These are phyloP conservation scores for Chrysomela aeneicollis DNA, from an alignment of 2,888 invertebrate genomes.

Conservation along the genomic window DNA sequence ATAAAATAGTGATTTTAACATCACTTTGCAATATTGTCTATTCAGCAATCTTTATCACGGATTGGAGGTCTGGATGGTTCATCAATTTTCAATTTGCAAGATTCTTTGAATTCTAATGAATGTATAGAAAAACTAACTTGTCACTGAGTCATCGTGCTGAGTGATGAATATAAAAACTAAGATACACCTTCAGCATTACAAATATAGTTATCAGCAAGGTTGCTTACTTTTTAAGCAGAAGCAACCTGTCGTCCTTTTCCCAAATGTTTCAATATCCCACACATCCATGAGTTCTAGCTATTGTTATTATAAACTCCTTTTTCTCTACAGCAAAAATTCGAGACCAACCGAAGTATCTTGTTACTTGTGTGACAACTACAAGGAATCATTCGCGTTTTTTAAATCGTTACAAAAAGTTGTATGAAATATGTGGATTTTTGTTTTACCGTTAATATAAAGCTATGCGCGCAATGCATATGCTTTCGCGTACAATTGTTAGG, in stretches of 20 bases:
- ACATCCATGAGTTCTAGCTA: conserved; percentile 3
- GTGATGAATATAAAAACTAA: conserved; percentile 14
- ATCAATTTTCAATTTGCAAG: too few relatives aligned
- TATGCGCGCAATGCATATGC: conserved; percentile 63
- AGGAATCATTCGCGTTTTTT: conserved; percentile 50
- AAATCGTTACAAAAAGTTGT: conserved; percentile 40
- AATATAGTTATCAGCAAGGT: background rate
- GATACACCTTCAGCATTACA: background rate
- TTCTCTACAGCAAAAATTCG: conserved; percentile 61
- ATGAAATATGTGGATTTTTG: conserved; percentile 29
- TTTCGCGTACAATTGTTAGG: conserved; percentile 59
- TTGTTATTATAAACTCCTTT: conserved; percentile 55
- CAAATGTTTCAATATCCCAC: background rate
- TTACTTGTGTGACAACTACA: conserved; percentile 58
- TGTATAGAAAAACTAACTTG: too few relatives aligned
- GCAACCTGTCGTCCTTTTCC: background rate
- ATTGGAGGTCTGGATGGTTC: too few relatives aligned
- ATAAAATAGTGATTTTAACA: too few relatives aligned
- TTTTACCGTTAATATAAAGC: conserved; percentile 50
- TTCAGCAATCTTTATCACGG: too few relatives aligned
- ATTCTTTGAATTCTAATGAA: too few relatives aligned
- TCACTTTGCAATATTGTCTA: too few relatives aligned
- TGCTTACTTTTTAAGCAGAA: background rate
- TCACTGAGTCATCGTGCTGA: too few relatives aligned
- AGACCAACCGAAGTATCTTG: conserved; percentile 56